Evolutionary conservation across 2,113 vertebrate genomes (phyloP).

Genomic region (Montifringilla adamsi): DNA sequence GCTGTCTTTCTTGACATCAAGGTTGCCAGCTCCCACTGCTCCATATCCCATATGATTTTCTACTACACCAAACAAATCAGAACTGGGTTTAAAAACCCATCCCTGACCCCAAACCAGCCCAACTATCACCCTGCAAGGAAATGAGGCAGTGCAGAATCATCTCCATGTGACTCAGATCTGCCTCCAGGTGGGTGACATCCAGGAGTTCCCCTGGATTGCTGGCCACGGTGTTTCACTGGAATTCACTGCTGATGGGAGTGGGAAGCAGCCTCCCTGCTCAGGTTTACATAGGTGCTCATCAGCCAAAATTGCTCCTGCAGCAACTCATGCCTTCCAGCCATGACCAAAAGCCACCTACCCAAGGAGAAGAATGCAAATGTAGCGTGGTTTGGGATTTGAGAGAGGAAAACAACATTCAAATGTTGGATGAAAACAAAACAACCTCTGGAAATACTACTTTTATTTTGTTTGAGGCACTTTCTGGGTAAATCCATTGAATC

Average conservation of each 20-base stretch:
- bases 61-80: background rate
- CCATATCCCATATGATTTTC: accelerated
- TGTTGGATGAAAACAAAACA: background rate
- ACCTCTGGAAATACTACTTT: background rate
- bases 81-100: background rate
- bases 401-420: background rate
- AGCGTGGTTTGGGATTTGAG: background rate
- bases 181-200: background rate
- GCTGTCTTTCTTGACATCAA: background rate
- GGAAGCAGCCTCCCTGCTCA: background rate
- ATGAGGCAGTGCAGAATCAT: background rate
- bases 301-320: background rate
- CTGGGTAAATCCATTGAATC: background rate
- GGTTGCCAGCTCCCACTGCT: background rate
- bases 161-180: background rate
- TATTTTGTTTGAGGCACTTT: background rate
- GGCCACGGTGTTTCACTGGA: accelerated
- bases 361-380: background rate
- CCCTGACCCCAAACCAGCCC: background rate
- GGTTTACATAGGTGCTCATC: accelerated
- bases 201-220: background rate
- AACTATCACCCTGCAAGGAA: background rate
- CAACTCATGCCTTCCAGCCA: background rate
- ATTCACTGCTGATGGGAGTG: accelerated
- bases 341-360: background rate